A percentile compares a stretch with the other conserved stretches of the same genome.
These are phyloP conservation scores for Alca torda DNA, from an alignment of 2,797 vertebrate genomes.

Conservation along the genomic window DNA sequence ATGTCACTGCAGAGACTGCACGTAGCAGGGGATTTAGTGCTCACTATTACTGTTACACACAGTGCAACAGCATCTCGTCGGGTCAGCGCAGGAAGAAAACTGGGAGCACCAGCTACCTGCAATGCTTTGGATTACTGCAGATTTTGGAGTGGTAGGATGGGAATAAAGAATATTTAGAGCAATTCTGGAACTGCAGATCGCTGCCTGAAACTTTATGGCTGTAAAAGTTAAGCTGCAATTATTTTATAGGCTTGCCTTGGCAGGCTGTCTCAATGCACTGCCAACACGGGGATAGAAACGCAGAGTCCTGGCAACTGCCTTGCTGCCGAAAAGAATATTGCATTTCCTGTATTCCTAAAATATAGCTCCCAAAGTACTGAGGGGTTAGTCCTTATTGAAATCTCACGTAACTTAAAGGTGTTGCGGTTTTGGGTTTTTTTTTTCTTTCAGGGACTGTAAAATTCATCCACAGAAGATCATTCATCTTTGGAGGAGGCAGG, in stretches of 20 bases:
- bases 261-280: neutral
- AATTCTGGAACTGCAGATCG: neutral
- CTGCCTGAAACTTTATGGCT: neutral
- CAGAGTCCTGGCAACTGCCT: neutral
- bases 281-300: neutral
- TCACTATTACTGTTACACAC: neutral
- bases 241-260: neutral
- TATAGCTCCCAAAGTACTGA: neutral
- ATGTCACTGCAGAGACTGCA: neutral
- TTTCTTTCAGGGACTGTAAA: neutral
- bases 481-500: neutral
- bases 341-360: neutral
- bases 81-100: neutral
- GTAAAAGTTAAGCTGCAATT: neutral
- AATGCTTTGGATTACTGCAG: neutral
- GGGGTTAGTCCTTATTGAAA: neutral
- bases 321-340: neutral
- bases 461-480: neutral
- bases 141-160: neutral
- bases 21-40: neutral
- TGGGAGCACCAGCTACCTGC: neutral
- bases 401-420: neutral
- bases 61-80: neutral
- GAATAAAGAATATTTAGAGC: neutral
- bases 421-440: accelerated